These are phyloP conservation scores for Parascotia fuliginaria DNA, from an alignment of 2,888 invertebrate genomes.

Conservation along the genomic window DNA sequence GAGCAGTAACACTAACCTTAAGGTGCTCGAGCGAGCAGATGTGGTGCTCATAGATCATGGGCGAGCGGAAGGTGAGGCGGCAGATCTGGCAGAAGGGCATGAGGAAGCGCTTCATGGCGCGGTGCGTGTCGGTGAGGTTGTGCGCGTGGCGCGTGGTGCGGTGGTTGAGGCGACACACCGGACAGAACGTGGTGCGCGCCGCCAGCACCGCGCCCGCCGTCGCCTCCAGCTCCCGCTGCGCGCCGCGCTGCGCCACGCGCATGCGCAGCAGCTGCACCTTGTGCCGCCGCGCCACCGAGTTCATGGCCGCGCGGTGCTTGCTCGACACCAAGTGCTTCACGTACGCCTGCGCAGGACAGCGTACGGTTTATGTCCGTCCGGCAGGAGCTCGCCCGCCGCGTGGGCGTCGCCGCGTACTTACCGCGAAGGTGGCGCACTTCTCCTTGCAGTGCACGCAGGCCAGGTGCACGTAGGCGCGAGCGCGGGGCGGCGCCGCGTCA, in stretches of 20 bases:
- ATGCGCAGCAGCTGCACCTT: conserved; percentile 91
- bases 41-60: conserved; percentile 94
- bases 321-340: conserved; percentile 90
- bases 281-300: conserved; percentile 90
- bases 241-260: conserved; percentile 92
- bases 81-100: conserved; percentile 93
- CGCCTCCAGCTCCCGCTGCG: conserved; percentile 92
- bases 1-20: conserved; percentile 80
- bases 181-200: conserved; percentile 89
- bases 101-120: conserved; percentile 93
- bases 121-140: conserved; percentile 92
- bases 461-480: conserved; percentile 88
- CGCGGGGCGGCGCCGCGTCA: conserved; percentile 82
- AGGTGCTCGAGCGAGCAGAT: conserved; percentile 93
- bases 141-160: conserved; percentile 91
- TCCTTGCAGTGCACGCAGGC: conserved; percentile 92
- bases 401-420: too few relatives aligned
- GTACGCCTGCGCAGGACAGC: conserved; percentile 84
- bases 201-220: conserved; percentile 87
- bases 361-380: too few relatives aligned
- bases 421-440: conserved; percentile 90
- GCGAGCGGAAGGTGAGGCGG: conserved; percentile 91
- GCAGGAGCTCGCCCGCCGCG: too few relatives aligned
- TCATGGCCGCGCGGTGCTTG: conserved; percentile 90
- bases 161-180: conserved; percentile 91